phyloP scores from a whole-genome alignment of 2,113 vertebrate genomes.

The Anguilla rostrata region DNA sequence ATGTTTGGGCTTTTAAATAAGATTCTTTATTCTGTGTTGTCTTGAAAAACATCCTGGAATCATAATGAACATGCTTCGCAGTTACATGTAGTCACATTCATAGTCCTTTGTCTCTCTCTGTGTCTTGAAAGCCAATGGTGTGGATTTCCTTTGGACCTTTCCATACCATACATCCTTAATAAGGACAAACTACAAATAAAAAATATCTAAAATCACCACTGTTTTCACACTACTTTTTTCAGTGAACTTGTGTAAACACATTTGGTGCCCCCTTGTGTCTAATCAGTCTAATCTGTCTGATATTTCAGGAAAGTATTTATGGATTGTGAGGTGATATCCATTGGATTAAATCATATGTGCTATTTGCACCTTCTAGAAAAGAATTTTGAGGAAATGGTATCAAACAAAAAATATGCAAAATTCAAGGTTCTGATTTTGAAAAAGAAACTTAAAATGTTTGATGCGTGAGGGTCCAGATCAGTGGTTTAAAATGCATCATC shows the following conservation, averaged over 20 bases:
- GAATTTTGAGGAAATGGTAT: background rate
- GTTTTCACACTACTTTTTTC: background rate
- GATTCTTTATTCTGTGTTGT: too few species aligned
- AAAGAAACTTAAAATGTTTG: background rate
- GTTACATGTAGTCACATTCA: too few species aligned
- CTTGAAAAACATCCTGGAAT: background rate
- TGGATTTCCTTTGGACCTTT: too few species aligned
- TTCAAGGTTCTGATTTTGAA: background rate
- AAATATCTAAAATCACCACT: background rate
- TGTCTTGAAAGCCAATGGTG: too few species aligned
- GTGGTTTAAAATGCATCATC: background rate
- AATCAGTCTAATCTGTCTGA: background rate
- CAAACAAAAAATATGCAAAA: background rate
- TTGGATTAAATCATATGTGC: background rate
- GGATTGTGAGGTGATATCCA: background rate
- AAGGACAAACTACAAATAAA: background rate
- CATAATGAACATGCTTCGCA: background rate
- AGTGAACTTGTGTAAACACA: background rate
- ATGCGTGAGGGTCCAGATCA: background rate
- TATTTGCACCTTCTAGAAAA: background rate
- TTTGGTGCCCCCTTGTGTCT: slow-evolving; percentile 5
- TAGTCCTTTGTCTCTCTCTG: too few species aligned
- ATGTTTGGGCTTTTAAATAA: too few species aligned
- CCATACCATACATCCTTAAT: too few species aligned
- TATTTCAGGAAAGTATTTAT: background rate